A percentile compares a stretch with the other conserved stretches of the same genome.
Conservation (phyloP, 2,113 vertebrate species). For the Colaptes auratus region DNA sequence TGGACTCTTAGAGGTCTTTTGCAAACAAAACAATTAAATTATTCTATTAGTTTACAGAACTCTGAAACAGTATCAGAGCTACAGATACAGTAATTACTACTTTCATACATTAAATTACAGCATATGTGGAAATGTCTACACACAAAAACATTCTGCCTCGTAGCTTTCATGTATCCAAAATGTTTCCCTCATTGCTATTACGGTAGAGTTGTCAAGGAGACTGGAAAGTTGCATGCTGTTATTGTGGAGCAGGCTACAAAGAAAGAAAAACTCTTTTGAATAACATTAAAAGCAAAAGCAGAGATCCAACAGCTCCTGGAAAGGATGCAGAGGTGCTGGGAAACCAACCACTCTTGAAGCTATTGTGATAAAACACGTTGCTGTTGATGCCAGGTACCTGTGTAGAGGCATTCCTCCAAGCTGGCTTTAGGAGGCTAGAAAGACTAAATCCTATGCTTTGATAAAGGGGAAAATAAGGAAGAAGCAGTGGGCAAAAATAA, state of each 20-base stretch:
- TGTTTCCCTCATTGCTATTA: background rate
- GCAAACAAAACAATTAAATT: no score
- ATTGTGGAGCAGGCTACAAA: background rate
- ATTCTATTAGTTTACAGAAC: background rate
- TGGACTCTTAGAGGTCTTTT: no score
- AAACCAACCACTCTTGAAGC: background rate
- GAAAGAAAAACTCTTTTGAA: background rate
- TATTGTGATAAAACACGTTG: background rate
- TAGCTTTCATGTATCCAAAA: background rate
- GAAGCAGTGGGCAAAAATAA: background rate
- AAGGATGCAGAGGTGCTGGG: background rate
- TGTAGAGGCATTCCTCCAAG: background rate
- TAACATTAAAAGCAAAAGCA: background rate
- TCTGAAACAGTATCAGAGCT: background rate
- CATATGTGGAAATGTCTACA: background rate
- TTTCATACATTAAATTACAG: background rate
- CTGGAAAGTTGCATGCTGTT: background rate
- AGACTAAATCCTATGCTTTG: background rate
- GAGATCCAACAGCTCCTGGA: background rate
- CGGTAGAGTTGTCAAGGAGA: background rate
- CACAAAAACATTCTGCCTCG: background rate
- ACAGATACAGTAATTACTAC: constrained; percentile 25
- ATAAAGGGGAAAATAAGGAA: background rate
- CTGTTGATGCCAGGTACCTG: background rate
- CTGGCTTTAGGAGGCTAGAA: background rate